Conservation (phyloP, 2,888 invertebrate genomes). For the Nemapogon koenigi region DNA sequence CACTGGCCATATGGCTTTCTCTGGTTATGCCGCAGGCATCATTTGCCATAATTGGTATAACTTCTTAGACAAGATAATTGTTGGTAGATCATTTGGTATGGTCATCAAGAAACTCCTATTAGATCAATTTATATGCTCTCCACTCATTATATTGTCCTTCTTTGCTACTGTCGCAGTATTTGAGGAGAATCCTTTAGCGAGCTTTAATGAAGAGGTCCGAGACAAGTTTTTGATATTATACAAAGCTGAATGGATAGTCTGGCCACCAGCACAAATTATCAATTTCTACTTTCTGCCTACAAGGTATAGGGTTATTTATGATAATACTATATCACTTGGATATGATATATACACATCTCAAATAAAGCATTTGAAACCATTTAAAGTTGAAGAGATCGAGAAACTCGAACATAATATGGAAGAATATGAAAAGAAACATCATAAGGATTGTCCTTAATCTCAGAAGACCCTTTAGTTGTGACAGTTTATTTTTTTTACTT, state of each 20-base stretch:
- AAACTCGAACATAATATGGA: background rate
- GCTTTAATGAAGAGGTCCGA: slow-evolving; percentile 71
- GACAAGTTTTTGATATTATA: slow-evolving; percentile 81
- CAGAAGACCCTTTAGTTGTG: no score
- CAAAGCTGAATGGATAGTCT: slow-evolving; percentile 87
- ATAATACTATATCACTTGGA: slow-evolving; percentile 83
- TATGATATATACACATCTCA: slow-evolving; percentile 87
- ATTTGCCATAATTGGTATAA: slow-evolving; percentile 89
- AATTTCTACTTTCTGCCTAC: slow-evolving; percentile 89
- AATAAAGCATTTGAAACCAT: slow-evolving; percentile 68
- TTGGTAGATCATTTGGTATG: slow-evolving; percentile 69
- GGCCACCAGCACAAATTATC: slow-evolving; percentile 93
- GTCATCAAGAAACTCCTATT: slow-evolving; percentile 79
- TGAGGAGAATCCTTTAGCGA: slow-evolving; percentile 67
- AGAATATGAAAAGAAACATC: no score
- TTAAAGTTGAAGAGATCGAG: slow-evolving; percentile 15
- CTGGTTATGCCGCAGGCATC: slow-evolving; percentile 79
- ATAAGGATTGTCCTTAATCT: no score
- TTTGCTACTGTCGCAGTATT: slow-evolving; percentile 77
- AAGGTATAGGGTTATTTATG: slow-evolving; percentile 84
- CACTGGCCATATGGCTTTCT: slow-evolving; percentile 77
- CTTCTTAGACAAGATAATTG: slow-evolving; percentile 72
- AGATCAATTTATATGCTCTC: slow-evolving; percentile 87
- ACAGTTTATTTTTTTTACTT: no score
- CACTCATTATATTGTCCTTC: slow-evolving; percentile 77